Base-by-base conservation (phyloP, 2,113 vertebrate species). In the Muscicapa adusta region DNA sequence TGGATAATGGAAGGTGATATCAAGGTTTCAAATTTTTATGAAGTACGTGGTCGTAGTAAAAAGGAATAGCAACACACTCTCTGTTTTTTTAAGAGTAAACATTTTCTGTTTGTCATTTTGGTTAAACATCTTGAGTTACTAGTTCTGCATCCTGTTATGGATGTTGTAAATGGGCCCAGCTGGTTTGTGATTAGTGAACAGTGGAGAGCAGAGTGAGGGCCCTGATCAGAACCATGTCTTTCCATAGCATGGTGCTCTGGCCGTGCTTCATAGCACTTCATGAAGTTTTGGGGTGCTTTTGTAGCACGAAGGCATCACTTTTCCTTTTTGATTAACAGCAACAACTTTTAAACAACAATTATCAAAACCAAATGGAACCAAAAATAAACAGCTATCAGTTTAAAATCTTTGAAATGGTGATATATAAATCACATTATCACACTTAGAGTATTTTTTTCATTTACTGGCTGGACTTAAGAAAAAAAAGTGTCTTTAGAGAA, bases 311-410 rank as follows among this genome's bases (percentile, higher is more conserved):
- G 33, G 16, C 12, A 57, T 18, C 4, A 10, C 10, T 58, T 83
- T 12, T 48, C 4, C 12, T 40, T 18, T 26, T 72, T 60, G 7
- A 4, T 79, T 61, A 53, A 34, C 8, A 60, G 11, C 19, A 74
- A 19, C 9, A 36, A 26, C 24, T 8, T 50, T 62, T 45, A 60
- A 60, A 40, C 6, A n/a, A 19, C 4, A 3, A 9, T 58, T 26
- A 24, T 36, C 0, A 13, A 79, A 79, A 36, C 16, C 4, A 53
- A 62, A 29, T 13, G 4, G 9, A 47, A 36, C 8, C 1, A 0
- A 48, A 93, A 84, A 25, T 2, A 34, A 81, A 54, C 2, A 57
- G 1, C 5, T 38, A 19, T 31, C 10, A 9, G 7, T 40, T 61
- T 53, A 61, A 70, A 67, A 61, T 2, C 9, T 45, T 50, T 65